A percentile compares a stretch with the other conserved stretches of the same genome.
Conservation (phyloP, 2,797 vertebrate genomes). For the Ceyx erithaca region DNA sequence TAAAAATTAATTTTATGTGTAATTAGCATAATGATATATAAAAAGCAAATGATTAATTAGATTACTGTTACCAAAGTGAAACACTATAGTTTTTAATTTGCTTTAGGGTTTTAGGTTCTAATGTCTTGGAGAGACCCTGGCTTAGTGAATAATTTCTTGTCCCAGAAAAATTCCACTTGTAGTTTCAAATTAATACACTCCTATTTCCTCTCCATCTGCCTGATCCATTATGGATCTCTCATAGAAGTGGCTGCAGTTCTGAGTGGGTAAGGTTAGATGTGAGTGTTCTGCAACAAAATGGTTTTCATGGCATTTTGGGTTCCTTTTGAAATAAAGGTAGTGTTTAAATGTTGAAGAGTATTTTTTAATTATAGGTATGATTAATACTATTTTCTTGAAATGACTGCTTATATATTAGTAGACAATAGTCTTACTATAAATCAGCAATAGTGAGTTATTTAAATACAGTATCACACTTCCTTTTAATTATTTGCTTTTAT, state of each 20-base stretch:
- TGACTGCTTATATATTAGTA: background rate
- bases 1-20: background rate
- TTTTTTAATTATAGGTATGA: background rate
- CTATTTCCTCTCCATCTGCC: background rate
- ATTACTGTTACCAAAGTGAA: background rate
- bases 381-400: slow-evolving; percentile 4
- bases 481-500: slow-evolving; percentile 20
- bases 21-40: slow-evolving; percentile 9
- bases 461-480: slow-evolving; percentile 14
- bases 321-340: background rate
- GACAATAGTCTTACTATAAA: background rate
- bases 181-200: background rate
- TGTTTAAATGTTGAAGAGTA: background rate
- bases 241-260: background rate
- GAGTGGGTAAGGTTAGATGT: background rate
- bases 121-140: background rate
- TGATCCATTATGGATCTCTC: background rate
- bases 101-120: background rate
- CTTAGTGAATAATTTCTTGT: background rate
- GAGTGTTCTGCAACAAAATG: background rate
- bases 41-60: slow-evolving; percentile 33
- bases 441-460: background rate
- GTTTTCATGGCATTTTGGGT: background rate
- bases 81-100: background rate
- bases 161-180: background rate